Evolutionary conservation across 1,140 invertebrate species (phyloP).

Genomic region (Oryzaephilus surinamensis): DNA sequence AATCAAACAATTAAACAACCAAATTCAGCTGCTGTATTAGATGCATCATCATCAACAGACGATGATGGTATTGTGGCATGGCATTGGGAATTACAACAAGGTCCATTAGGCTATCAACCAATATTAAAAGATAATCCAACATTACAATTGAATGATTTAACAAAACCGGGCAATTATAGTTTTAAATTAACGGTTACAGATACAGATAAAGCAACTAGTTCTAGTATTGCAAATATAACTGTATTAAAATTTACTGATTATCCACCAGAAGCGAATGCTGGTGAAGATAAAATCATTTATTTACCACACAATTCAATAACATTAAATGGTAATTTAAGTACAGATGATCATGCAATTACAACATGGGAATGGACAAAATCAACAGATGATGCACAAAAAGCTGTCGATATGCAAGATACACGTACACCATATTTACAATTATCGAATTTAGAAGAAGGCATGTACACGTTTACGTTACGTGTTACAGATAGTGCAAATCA

Average conservation of each 20-base stretch:
- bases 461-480: slow-evolving; percentile 88
- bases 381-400: slow-evolving; percentile 71
- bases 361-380: slow-evolving; percentile 93
- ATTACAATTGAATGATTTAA: slow-evolving; percentile 69
- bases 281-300: slow-evolving; percentile 78
- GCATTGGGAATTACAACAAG: slow-evolving; percentile 85
- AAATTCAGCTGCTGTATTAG: slow-evolving; percentile 79
- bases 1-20: slow-evolving; percentile 79
- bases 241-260: slow-evolving; percentile 89
- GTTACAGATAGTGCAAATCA: slow-evolving; percentile 85
- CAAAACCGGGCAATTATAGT: slow-evolving; percentile 80
- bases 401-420: slow-evolving; percentile 90
- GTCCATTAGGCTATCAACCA: slow-evolving; percentile 65
- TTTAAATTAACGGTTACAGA: slow-evolving; percentile 91
- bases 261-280: slow-evolving; percentile 87
- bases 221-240: slow-evolving; percentile 77
- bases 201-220: slow-evolving; percentile 77
- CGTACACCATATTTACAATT: slow-evolving; percentile 69
- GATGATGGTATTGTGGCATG: slow-evolving; percentile 62
- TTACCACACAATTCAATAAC: slow-evolving; percentile 81
- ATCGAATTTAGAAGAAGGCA: slow-evolving; percentile 83
- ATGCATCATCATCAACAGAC: slow-evolving; percentile 53
- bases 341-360: slow-evolving; percentile 85
- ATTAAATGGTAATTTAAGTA: slow-evolving; percentile 80
- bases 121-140: slow-evolving; percentile 70